Evolutionary conservation across 2,113 vertebrate genomes (phyloP).

Genomic region (Phasianus colchicus): DNA sequence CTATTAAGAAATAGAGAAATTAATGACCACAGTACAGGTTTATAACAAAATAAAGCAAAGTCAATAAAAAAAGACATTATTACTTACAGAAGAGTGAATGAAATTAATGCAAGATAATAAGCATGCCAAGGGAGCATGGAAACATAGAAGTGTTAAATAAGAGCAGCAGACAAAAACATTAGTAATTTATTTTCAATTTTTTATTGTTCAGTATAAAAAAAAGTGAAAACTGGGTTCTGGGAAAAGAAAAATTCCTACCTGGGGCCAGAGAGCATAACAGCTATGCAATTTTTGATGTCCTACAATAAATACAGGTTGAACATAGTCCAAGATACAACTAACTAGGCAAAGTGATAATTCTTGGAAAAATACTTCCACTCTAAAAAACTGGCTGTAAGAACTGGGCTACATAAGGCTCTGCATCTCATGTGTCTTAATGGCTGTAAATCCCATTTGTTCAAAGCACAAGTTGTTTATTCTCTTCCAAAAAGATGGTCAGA

Average conservation of each 20-base stretch:
- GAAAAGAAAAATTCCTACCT: not conserved
- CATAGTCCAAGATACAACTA: not conserved
- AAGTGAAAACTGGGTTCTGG: not conserved
- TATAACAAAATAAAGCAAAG: not conserved
- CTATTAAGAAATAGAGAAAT: not conserved
- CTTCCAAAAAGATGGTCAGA: not conserved
- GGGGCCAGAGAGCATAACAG: not conserved
- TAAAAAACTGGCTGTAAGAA: not conserved
- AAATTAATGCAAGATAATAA: not conserved
- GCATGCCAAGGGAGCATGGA: not conserved
- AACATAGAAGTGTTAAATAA: not conserved
- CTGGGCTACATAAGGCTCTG: not conserved
- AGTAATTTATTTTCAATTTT: not conserved
- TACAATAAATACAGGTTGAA: not conserved
- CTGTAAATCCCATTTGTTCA: not conserved
- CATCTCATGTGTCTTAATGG: not conserved
- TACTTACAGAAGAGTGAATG: not conserved
- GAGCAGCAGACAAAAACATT: not conserved
- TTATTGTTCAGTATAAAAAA: not conserved
- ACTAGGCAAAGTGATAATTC: not conserved
- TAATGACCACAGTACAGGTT: not conserved
- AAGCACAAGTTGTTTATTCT: not conserved
- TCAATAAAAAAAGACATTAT: not conserved
- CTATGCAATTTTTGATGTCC: not conserved
- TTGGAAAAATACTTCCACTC: not conserved